phyloP scores from a whole-genome alignment of 2,888 invertebrate genomes.

The Caenorhabditis drosophilae region DNA sequence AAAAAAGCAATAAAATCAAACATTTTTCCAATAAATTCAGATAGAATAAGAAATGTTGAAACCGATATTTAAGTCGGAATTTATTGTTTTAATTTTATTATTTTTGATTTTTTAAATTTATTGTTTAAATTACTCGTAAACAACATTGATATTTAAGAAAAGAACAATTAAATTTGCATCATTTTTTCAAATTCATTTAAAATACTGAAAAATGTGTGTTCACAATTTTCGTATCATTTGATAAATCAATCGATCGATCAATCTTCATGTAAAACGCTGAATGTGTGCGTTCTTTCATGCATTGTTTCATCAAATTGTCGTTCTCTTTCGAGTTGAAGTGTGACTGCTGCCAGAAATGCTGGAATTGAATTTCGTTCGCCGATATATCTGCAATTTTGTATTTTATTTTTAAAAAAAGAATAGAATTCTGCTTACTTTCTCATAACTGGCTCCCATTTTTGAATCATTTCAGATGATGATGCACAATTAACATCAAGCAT shows the following conservation, averaged over 20 bases:
- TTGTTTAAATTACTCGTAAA: too few species aligned
- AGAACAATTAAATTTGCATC: too few species aligned
- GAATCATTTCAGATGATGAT: conserved; percentile 19
- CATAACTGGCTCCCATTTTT: conserved; percentile 35
- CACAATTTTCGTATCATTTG: background rate
- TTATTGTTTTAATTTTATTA: too few species aligned
- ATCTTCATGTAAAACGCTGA: conserved; percentile 45
- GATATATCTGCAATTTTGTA: conserved; percentile 38
- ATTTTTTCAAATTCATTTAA: too few species aligned
- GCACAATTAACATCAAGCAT: conserved; percentile 32
- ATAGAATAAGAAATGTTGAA: too few species aligned
- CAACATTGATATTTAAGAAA: too few species aligned
- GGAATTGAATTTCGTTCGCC: conserved; percentile 47
- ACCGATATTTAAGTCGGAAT: too few species aligned
- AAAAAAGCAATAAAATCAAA: too few species aligned
- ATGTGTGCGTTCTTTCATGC: conserved; percentile 40
- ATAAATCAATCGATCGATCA: background rate
- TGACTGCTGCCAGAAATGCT: conserved; percentile 43
- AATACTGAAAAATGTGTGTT: too few species aligned
- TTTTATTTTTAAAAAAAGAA: background rate
- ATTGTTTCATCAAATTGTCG: conserved; percentile 40
- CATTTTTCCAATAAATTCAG: too few species aligned
- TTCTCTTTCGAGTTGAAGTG: conserved; percentile 34
- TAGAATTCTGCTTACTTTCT: conserved; percentile 21
- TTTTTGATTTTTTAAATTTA: too few species aligned